Percentiles rank a stretch among this genome's conserved stretches.
Conservation (phyloP, 2,888 invertebrate species). For the Spatulosminthurus flaviceps region DNA sequence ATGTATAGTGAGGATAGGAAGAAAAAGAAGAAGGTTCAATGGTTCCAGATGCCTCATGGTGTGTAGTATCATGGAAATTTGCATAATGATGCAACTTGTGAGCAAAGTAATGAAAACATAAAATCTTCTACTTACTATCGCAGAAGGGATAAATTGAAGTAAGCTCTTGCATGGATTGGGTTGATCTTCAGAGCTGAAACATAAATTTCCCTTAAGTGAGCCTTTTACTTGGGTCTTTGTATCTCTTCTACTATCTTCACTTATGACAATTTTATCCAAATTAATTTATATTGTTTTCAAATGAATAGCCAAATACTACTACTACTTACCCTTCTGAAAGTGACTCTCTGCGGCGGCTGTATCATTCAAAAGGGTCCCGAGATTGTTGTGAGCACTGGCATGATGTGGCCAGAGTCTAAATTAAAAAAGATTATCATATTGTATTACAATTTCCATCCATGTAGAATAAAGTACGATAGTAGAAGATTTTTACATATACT, state of each 20-base stretch:
- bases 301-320: neutral
- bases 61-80: too few species aligned
- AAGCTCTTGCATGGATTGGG: slow-evolving; percentile 81
- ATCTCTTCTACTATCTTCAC: too few species aligned
- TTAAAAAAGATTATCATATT: too few species aligned
- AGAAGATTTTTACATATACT: too few species aligned
- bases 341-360: slow-evolving; percentile 76
- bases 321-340: slow-evolving; percentile 68
- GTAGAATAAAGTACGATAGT: too few species aligned
- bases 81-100: neutral
- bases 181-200: slow-evolving; percentile 69
- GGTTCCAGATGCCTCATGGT: too few species aligned
- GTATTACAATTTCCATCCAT: too few species aligned
- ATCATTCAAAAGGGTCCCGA: slow-evolving; percentile 79
- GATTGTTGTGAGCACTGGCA: slow-evolving; percentile 87
- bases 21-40: too few species aligned
- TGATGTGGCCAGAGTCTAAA: slow-evolving; percentile 84
- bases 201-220: neutral
- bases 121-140: slow-evolving; percentile 73
- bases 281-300: too few species aligned
- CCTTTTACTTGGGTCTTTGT: too few species aligned
- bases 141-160: slow-evolving; percentile 83
- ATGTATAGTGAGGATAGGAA: too few species aligned
- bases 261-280: too few species aligned
- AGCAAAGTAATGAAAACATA: neutral